These are phyloP conservation scores for Iguana delicatissima DNA, from an alignment of 2,797 vertebrate genomes.

Conservation along the genomic window DNA sequence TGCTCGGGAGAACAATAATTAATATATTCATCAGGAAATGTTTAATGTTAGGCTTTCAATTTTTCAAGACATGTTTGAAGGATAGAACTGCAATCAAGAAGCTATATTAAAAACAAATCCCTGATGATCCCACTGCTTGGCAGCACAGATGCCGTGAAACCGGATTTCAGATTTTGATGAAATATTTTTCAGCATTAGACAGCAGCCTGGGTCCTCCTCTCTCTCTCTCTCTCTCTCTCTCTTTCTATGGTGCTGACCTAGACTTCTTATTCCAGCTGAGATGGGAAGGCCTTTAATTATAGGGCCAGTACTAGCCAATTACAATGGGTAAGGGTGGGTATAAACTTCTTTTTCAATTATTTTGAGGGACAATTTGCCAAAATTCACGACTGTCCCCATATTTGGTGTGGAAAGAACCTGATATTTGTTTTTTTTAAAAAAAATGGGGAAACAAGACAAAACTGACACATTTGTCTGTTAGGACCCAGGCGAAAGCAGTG, in stretches of 20 bases:
- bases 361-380: too few relatives aligned
- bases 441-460: too few relatives aligned
- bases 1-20: slow-evolving; percentile 39
- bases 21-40: slow-evolving; percentile 43
- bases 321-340: too few relatives aligned
- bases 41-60: slow-evolving; percentile 48
- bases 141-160: background rate
- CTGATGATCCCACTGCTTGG: background rate
- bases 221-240: too few relatives aligned
- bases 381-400: too few relatives aligned
- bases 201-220: background rate
- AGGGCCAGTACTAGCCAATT: background rate
- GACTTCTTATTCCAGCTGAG: background rate
- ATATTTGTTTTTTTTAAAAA: too few relatives aligned
- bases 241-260: background rate
- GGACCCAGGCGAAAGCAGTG: too few relatives aligned
- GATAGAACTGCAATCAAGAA: slow-evolving; percentile 34
- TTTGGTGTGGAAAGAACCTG: too few relatives aligned
- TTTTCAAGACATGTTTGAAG: slow-evolving; percentile 31
- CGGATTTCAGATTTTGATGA: background rate
- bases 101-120: slow-evolving; percentile 37
- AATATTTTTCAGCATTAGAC: background rate
- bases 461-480: too few relatives aligned
- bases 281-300: background rate
- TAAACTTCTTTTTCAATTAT: too few relatives aligned